These are phyloP conservation scores for Phodopus roborovskii DNA, from an alignment of 2,113 vertebrate genomes.

Conservation along the genomic window DNA sequence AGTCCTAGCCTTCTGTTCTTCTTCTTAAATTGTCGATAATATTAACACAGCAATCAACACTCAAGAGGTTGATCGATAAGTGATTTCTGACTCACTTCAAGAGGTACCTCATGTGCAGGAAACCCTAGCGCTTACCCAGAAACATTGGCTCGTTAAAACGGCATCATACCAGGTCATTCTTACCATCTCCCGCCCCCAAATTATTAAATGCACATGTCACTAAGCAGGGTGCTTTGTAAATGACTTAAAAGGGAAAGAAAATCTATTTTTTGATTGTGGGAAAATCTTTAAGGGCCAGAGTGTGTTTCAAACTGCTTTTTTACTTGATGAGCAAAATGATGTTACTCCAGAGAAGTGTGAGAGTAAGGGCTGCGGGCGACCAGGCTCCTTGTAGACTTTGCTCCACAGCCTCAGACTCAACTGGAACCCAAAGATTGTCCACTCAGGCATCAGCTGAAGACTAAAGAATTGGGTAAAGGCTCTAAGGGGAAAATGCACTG, in stretches of 20 bases:
- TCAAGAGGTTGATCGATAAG: constrained; percentile 55
- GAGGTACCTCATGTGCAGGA: not conserved
- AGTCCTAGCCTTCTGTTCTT: constrained; percentile 50
- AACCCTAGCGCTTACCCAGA: not conserved
- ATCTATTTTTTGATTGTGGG: constrained; percentile 74
- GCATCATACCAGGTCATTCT: constrained; percentile 65
- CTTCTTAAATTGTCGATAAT: constrained; percentile 63
- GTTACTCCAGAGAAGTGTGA: not conserved
- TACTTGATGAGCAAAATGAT: constrained; percentile 64
- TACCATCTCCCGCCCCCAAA: constrained; percentile 56
- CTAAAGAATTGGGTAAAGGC: constrained; percentile 32
- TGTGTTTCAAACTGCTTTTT: constrained; percentile 70
- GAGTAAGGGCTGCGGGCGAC: constrained; percentile 46
- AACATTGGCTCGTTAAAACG: constrained; percentile 71
- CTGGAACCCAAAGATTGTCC: constrained; percentile 48
- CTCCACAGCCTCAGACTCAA: not conserved
- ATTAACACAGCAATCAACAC: constrained; percentile 54
- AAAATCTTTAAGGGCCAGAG: constrained; percentile 65
- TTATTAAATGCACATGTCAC: constrained; percentile 64
- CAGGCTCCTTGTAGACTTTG: not conserved
- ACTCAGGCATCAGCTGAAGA: constrained; percentile 38
- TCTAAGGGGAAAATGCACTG: constrained; percentile 60
- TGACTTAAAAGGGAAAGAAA: constrained; percentile 64
- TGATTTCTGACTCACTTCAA: constrained; percentile 66
- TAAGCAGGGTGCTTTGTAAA: constrained; percentile 58